These are phyloP conservation scores for Poeciliopsis infans DNA, from an alignment of 2,797 vertebrate species.

Conservation along the genomic window DNA sequence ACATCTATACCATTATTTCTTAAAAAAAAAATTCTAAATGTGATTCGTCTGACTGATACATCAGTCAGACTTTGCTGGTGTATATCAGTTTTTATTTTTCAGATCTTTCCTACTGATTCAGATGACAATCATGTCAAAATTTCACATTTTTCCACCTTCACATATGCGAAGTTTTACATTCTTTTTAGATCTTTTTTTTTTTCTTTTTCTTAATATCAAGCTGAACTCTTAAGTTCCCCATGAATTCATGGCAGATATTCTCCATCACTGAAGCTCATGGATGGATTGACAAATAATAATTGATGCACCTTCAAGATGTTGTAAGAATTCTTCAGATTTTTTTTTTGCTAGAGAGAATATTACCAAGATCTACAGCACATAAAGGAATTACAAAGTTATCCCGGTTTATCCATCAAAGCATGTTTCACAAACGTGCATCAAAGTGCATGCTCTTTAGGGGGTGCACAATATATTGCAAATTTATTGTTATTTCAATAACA, in stretches of 20 bases:
- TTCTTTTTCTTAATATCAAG: no score
- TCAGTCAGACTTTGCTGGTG: neutral
- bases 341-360: neutral
- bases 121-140: neutral
- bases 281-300: neutral
- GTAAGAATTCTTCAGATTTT: neutral
- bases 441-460: neutral
- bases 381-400: neutral
- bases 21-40: neutral
- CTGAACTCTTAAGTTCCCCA: neutral
- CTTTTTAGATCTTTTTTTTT: no score
- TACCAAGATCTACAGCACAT: neutral
- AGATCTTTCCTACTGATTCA: neutral
- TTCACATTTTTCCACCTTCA: neutral
- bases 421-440: neutral
- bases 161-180: neutral
- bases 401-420: neutral
- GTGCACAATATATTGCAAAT: neutral
- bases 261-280: neutral
- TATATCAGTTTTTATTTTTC: neutral
- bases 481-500: neutral
- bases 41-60: neutral
- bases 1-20: conserved; percentile 11
- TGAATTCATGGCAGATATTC: neutral
- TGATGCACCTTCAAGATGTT: neutral